A percentile compares a stretch with the other conserved stretches of the same genome.
Evolutionary conservation across 2,888 invertebrate species (phyloP).

Genomic region (Torymus tubicola): DNA sequence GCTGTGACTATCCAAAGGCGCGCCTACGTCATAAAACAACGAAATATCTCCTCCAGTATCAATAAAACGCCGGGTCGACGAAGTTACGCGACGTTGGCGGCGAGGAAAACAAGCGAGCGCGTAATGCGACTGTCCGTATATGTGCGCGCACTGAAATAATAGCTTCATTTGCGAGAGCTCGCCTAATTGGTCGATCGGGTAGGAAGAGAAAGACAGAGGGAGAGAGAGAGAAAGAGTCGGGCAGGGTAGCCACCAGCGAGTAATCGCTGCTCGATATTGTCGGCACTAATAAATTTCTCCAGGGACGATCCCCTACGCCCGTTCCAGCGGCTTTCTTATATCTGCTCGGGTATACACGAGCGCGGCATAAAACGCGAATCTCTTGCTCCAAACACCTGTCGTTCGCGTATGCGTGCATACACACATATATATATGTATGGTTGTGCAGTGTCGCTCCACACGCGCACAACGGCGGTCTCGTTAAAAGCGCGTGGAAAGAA

Average conservation of each 20-base stretch:
- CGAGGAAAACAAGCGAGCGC: constrained; percentile 32
- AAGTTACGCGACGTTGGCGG: constrained; percentile 29
- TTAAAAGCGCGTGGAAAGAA: constrained; percentile 42
- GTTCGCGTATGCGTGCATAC: background rate
- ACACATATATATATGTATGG: too few relatives aligned
- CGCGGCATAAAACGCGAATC: constrained; percentile 39
- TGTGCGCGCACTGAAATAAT: constrained; percentile 47
- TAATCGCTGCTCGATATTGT: constrained; percentile 56
- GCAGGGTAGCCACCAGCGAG: constrained; percentile 44
- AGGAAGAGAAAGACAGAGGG: background rate
- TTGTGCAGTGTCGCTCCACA: too few relatives aligned
- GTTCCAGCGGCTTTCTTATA: background rate
- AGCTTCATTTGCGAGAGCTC: constrained; percentile 56
- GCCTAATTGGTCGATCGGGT: constrained; percentile 55
- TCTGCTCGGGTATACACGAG: too few relatives aligned
- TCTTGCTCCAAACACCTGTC: constrained; percentile 36
- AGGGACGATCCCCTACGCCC: constrained; percentile 33
- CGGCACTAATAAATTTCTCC: constrained; percentile 52
- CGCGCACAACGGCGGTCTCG: constrained; percentile 4
- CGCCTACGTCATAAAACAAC: constrained; percentile 42
- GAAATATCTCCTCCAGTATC: constrained; percentile 40
- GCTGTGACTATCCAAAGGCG: background rate
- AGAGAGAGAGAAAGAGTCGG: too few relatives aligned
- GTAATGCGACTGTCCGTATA: constrained; percentile 8
- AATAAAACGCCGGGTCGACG: constrained; percentile 48